Evolutionary conservation across 2,113 vertebrate genomes (phyloP).

Genomic region (Actenoides lindsayi): DNA sequence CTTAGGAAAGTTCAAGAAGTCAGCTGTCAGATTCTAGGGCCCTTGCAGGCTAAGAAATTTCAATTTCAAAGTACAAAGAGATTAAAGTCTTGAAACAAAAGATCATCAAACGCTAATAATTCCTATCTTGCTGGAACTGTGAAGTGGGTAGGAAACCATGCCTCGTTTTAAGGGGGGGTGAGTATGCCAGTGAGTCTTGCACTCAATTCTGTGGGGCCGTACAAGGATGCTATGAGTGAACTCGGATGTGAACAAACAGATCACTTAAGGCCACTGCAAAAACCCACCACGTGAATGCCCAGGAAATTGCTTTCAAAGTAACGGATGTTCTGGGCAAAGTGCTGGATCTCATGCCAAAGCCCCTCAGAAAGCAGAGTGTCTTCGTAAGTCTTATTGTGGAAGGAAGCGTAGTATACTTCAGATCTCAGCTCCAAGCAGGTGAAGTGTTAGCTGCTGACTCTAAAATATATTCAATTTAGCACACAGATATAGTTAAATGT

Average conservation of each 20-base stretch:
- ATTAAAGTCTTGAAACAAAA: conserved; percentile 74
- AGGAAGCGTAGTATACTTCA: accelerated
- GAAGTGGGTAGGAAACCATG: conserved; percentile 4
- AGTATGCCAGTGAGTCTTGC: neutral
- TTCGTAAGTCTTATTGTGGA: neutral
- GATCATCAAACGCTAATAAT: conserved; percentile 73
- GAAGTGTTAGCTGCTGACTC: neutral
- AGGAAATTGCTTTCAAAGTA: neutral
- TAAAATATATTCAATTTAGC: neutral
- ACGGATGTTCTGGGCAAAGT: neutral
- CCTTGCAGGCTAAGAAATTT: conserved; percentile 73
- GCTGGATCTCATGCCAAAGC: neutral
- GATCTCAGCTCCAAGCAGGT: neutral
- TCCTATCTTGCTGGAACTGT: conserved; percentile 43
- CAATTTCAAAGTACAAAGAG: conserved; percentile 77
- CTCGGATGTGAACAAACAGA: neutral
- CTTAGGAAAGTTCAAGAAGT: conserved; percentile 74
- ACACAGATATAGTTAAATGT: neutral
- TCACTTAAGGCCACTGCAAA: neutral
- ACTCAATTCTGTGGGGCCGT: neutral
- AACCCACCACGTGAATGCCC: accelerated
- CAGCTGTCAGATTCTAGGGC: conserved; percentile 60
- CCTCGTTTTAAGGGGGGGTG: neutral
- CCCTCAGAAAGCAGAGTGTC: neutral
- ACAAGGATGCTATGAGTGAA: neutral